phyloP scores from a whole-genome alignment of 2,113 vertebrate genomes.

The Cygnus buccinator region DNA sequence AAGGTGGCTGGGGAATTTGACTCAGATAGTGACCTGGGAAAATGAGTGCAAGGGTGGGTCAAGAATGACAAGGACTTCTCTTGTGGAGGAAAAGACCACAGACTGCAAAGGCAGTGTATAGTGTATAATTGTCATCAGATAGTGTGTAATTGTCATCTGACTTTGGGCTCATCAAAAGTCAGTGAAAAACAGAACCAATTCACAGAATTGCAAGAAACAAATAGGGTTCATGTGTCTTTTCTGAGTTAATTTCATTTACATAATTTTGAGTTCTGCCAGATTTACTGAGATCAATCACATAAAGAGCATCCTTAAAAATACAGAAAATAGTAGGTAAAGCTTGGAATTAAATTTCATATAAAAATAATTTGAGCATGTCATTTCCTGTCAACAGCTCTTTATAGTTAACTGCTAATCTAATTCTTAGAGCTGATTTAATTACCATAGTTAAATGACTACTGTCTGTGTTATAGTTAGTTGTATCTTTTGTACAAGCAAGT shows the following conservation, averaged over 20 bases:
- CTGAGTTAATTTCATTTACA: not conserved
- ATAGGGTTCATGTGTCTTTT: not conserved
- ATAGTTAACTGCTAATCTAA: not conserved
- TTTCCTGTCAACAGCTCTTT: not conserved
- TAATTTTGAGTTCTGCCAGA: not conserved
- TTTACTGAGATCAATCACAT: not conserved
- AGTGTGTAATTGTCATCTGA: not conserved
- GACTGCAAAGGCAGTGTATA: not conserved
- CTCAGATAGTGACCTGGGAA: not conserved
- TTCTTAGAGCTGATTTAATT: not conserved
- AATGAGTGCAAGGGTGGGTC: not conserved
- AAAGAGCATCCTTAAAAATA: not conserved
- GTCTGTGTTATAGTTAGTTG: not conserved
- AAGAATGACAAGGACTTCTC: not conserved
- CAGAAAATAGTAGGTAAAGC: not conserved
- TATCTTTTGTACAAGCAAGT: not conserved
- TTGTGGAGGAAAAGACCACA: not conserved
- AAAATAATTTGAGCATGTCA: not conserved
- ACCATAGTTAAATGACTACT: not conserved
- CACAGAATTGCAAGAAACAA: not conserved
- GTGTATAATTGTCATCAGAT: not conserved
- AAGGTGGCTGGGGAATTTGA: constrained; percentile 31
- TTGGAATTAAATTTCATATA: not conserved
- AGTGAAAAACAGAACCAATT: not conserved
- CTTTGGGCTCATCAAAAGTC: not conserved